These are phyloP conservation scores for Dinothrombium tinctorium DNA, from an alignment of 1,140 invertebrate genomes.

Conservation along the genomic window DNA sequence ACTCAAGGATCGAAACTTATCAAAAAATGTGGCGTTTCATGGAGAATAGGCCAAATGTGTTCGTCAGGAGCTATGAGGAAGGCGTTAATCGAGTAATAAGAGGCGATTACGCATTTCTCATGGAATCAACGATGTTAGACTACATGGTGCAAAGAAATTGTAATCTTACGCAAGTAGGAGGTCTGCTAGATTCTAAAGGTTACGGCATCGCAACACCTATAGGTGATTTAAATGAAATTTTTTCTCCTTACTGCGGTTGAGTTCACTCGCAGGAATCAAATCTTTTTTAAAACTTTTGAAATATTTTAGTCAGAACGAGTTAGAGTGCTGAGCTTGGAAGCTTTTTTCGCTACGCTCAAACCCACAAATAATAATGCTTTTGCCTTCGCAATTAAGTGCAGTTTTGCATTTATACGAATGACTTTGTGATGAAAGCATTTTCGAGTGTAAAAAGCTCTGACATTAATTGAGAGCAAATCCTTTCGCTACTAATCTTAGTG, in stretches of 20 bases:
- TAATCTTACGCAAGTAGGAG: conserved; percentile 31
- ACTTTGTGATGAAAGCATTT: no score
- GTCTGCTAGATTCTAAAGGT: conserved; percentile 34
- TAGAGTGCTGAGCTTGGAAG: no score
- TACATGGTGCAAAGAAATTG: conserved; percentile 24
- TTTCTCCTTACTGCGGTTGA: not conserved
- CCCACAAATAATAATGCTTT: no score
- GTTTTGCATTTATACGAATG: no score
- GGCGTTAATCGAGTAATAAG: conserved; percentile 68
- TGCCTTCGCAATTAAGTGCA: no score
- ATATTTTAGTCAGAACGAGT: not conserved
- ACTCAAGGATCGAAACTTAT: conserved; percentile 17
- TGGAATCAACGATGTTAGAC: conserved; percentile 52
- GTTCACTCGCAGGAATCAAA: not conserved
- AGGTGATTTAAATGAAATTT: not conserved
- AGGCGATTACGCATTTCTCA: conserved; percentile 93
- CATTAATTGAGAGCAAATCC: no score
- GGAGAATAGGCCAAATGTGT: conserved; percentile 19
- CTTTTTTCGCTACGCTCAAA: no score
- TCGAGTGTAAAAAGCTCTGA: no score
- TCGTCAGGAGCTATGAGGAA: conserved; percentile 35
- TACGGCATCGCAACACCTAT: conserved; percentile 23
- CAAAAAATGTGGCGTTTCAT: conserved; percentile 17
- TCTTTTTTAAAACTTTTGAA: not conserved
- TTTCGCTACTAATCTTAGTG: no score